phyloP scores from a whole-genome alignment of 1,140 invertebrate genomes.

The Chironomus striatipennis region DNA sequence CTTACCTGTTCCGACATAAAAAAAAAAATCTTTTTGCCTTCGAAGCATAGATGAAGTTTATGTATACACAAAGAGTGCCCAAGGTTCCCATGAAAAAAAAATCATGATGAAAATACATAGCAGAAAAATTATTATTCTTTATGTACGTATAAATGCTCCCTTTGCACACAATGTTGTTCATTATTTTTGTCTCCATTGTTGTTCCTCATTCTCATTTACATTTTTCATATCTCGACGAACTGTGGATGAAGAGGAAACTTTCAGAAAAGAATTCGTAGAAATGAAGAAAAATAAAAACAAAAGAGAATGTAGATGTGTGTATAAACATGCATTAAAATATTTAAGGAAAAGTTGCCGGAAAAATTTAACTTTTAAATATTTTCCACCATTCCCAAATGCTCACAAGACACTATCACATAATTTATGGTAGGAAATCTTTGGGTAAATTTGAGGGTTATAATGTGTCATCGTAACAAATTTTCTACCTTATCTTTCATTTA shows the following conservation, averaged over 20 bases:
- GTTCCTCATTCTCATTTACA: conserved; percentile 13
- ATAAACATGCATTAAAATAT: too few relatives aligned
- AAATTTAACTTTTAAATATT: too few relatives aligned
- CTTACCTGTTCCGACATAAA: conserved; percentile 18
- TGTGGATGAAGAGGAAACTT: neutral
- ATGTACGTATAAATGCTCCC: conserved; percentile 7
- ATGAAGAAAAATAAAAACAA: too few relatives aligned
- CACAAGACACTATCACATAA: too few relatives aligned
- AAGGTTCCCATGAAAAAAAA: neutral
- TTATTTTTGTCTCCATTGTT: conserved; percentile 6
- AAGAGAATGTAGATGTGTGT: too few relatives aligned
- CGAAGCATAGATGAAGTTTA: neutral
- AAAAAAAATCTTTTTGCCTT: neutral
- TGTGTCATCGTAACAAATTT: too few relatives aligned
- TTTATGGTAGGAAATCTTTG: too few relatives aligned
- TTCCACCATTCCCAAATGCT: too few relatives aligned
- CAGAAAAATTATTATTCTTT: neutral
- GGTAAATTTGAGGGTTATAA: too few relatives aligned
- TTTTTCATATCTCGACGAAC: neutral
- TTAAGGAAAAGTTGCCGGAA: too few relatives aligned
- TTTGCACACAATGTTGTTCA: neutral
- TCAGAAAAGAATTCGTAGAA: neutral
- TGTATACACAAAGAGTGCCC: neutral
- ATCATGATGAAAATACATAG: neutral
- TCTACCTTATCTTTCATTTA: too few relatives aligned